These are phyloP conservation scores for Mesembrinibis cayennensis DNA, from an alignment of 2,113 vertebrate genomes.

Conservation along the genomic window DNA sequence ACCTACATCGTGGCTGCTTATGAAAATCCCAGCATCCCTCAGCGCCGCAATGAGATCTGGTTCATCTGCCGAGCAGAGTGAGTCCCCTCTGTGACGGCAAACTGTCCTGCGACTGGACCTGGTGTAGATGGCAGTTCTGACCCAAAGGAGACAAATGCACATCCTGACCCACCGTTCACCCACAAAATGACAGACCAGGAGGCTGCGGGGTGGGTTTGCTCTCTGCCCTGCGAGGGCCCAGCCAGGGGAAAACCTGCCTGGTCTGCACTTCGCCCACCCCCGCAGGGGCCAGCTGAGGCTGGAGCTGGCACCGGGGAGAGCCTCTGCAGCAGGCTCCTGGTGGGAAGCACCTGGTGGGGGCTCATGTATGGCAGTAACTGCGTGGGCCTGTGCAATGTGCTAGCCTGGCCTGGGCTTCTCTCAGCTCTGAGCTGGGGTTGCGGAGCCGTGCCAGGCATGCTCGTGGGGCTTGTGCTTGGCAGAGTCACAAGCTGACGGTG, in stretches of 20 bases:
- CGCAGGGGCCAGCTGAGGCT: not conserved
- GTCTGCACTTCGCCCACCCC: not conserved
- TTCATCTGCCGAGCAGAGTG: slow-evolving; percentile 71
- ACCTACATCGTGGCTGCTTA: slow-evolving; percentile 81
- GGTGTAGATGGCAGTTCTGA: slow-evolving; percentile 27
- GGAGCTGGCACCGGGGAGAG: not conserved
- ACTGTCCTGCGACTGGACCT: not conserved
- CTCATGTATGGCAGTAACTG: not conserved
- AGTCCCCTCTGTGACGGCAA: not conserved
- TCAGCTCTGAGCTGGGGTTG: not conserved
- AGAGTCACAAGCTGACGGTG: not conserved
- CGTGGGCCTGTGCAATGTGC: not conserved
- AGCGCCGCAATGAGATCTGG: slow-evolving; percentile 87
- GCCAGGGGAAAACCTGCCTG: not conserved
- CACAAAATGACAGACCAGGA: not conserved
- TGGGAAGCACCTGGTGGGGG: not conserved
- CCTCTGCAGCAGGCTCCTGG: not conserved
- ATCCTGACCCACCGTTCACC: not conserved
- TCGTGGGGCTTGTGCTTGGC: not conserved
- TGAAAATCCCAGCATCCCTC: slow-evolving; percentile 80
- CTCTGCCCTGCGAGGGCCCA: not conserved
- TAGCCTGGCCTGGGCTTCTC: not conserved
- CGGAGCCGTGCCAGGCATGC: not conserved
- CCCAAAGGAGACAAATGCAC: not conserved
- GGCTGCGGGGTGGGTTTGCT: not conserved